Conservation (phyloP, 2,888 invertebrate genomes). For the Mythimna impura region DNA sequence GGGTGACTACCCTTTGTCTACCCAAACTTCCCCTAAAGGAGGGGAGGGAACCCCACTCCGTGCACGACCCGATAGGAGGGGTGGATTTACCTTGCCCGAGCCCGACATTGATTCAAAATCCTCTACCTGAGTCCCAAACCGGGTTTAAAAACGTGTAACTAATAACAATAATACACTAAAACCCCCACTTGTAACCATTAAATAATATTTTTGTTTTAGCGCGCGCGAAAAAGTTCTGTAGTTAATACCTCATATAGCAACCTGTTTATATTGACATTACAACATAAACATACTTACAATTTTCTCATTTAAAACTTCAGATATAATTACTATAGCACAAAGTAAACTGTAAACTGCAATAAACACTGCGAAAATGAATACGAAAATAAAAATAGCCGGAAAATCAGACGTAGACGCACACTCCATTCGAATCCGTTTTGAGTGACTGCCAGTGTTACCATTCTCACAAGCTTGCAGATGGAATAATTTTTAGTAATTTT, state of each 20-base stretch:
- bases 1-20: conserved; percentile 90
- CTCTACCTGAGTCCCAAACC: conserved; percentile 76
- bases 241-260: conserved; percentile 32
- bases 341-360: background rate
- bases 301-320: conserved; percentile 19
- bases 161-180: conserved; percentile 61
- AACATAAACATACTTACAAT: conserved; percentile 36
- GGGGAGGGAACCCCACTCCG: conserved; percentile 88
- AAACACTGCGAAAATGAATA: conserved; percentile 25
- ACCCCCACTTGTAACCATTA: background rate
- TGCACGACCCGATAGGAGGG: conserved; percentile 79
- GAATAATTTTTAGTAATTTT: too few relatives aligned
- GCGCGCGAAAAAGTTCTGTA: conserved; percentile 63
- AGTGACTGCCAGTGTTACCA: conserved; percentile 36
- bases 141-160: conserved; percentile 56
- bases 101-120: conserved; percentile 82
- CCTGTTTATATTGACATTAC: conserved; percentile 14
- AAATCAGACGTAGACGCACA: conserved; percentile 4
- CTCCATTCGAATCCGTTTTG: conserved; percentile 21
- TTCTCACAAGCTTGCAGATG: too few relatives aligned
- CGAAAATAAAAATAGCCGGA: conserved; percentile 53
- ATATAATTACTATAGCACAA: background rate
- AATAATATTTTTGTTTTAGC: conserved; percentile 10
- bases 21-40: conserved; percentile 85
- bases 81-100: conserved; percentile 83